Base-by-base conservation (phyloP, 2,888 invertebrate species). In the Scaptomyza tumidula region DNA sequence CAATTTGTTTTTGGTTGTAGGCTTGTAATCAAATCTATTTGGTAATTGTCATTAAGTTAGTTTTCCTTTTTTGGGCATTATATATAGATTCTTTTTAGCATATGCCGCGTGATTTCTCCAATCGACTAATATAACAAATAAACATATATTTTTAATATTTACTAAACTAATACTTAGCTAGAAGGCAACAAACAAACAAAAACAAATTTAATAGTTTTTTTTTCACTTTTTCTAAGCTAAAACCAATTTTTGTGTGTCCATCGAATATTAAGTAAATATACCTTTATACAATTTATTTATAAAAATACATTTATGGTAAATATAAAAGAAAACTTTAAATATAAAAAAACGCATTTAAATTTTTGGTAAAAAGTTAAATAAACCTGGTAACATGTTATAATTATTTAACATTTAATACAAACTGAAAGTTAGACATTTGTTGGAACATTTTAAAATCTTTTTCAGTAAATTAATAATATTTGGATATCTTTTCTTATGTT, bases 81-180 rank as follows among this genome's bases (percentile, higher is more conserved):
- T 78, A 24, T 24, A 24, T 24, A 24, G 61, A 7, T 35, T 43
- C 7, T 6, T 62, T 49, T 19, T 54, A 61, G 60, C 54, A 49
- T 53, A 66, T 24, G 60, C 66, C 74, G 72, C 58, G 54, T 76
- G 67, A 75, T 67, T 75, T 53, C 43, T 57, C 27, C 29, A 72
- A 62, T 55, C 60, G 37, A 61, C 29, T 66, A 50, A 10, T 10
- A n/a, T 48, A 35, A 19, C 45, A 48, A 14, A 14, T 46, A 27
- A 10, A 4, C 24, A 24, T 11, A 66, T 19, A 10, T 10, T 6
- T 10, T 6, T 33, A 33, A 33, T 31, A 52, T 24, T 56, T 54
- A 70, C 45, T 57, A 44, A 44, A 54, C 19, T 49, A 49, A 48
- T 39, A 44, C 72, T 48, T 50, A 55, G 54, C 46, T 53, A 61